phyloP scores from a whole-genome alignment of 2,797 vertebrate genomes.

The Coreius guichenoti region DNA sequence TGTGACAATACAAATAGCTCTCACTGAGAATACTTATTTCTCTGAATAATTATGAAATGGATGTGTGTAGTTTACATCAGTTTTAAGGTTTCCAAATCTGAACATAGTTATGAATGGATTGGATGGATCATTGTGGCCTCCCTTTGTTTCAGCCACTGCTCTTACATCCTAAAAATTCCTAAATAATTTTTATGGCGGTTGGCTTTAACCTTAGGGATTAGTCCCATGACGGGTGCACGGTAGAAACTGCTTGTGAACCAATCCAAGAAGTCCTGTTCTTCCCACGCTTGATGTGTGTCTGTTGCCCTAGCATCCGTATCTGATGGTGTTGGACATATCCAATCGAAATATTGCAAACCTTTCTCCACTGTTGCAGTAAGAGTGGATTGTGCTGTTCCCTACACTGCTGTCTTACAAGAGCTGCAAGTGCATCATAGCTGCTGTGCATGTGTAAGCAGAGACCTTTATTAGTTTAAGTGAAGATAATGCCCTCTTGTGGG shows the following conservation, averaged over 20 bases:
- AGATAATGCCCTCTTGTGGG: slow-evolving; percentile 16
- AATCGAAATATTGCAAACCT: not conserved
- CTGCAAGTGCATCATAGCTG: not conserved
- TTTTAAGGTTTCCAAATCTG: no score
- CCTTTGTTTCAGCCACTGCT: not conserved
- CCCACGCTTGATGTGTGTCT: not conserved
- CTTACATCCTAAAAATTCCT: not conserved
- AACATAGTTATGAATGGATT: no score
- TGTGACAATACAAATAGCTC: not conserved
- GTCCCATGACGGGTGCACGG: not conserved
- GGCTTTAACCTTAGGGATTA: not conserved
- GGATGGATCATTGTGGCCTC: not conserved
- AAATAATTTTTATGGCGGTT: not conserved
- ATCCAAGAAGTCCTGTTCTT: not conserved
- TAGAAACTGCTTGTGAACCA: not conserved
- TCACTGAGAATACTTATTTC: not conserved
- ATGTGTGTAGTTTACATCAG: not conserved
- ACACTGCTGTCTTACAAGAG: not conserved
- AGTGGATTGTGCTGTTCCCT: not conserved
- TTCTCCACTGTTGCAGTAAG: not conserved
- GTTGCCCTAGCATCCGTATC: not conserved
- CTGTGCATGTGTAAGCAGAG: not conserved
- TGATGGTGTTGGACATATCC: not conserved
- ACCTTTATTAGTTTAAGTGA: not conserved
- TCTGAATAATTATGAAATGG: not conserved